Base-by-base conservation (phyloP, 2,113 vertebrate genomes). In the Eonycteris spelaea region DNA sequence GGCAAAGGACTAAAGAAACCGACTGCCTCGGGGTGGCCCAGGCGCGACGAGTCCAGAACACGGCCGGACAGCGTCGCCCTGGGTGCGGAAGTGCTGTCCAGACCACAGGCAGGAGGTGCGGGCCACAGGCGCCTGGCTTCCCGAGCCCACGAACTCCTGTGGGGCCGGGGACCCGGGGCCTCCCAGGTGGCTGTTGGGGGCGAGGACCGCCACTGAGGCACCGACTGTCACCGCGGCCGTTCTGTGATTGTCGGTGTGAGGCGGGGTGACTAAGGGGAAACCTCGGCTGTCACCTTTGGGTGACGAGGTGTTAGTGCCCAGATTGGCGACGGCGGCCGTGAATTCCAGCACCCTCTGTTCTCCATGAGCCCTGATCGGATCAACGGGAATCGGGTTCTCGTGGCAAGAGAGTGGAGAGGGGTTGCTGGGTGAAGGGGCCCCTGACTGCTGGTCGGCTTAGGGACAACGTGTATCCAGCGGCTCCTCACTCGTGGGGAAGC, bases 1-100 rank as follows among this genome's bases (percentile, higher is more conserved):
- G 40, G 63, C 48, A 45, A 63, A 95, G 24, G 38, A 45, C 71
- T 74, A 30, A 21, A 73, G 79, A 63, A 59, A 35, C 68, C 30
- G 53, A 45, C 38, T 53, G 53, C 48, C 19, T 3, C 22, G 26
- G 21, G 10, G 35, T 0, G 11, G 45, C n/a, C 40, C 53, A 9
- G 14, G n/a, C 13, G 0, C 1, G 79, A n/a, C 5, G 7, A 3
- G 45, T 18, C 38, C 70, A 2, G 18, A 33, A 48, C 5, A 4
- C 0, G 0, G 16, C 3, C 26, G 1, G 6, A 11, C 18, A 18
- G 28, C 28, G 0, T 0, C 28, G 0, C 16, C 18, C 26, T 2
- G 0, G 21, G 53, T 71, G 75, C 79, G 63, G 35, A 53, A 15
- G 48, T 0, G 1, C 40, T 11, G 22, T 1, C 13, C 30, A 26